Evolutionary conservation across 1,140 invertebrate genomes (phyloP), one percentile per base, ranked within the genome.

Genomic region (Drosophila baimaii): DNA sequence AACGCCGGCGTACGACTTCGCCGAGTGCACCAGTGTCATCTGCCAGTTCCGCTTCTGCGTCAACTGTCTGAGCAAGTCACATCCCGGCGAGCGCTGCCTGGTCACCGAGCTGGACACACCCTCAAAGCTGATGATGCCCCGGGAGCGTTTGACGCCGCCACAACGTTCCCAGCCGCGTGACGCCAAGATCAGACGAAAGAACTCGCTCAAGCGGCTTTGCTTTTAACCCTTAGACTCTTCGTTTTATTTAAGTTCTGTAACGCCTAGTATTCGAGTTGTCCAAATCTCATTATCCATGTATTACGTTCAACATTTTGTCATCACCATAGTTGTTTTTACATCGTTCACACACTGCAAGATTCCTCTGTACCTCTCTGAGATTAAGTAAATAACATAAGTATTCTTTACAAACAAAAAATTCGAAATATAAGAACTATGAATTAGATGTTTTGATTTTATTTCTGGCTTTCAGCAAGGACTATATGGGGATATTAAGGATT

Each of bases 81-180:
- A 89, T 89, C 84, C 84, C 0, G 84, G 84, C 25, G 57, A 65
- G 27, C 81, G 77, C 12, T 89, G 84, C 44, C 70, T 78, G 29
- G 85, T 89, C 63, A 84, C 80, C 31, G 84, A 89, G 8, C 61
- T 89, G 49, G 84, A 82, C 27, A 89, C 84, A 7, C 84, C 84
- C 19, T 89, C 84, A 1, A 89, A 89, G 31, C 51, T 89, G 0
- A 78, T 89, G 85, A 74, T 81, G 77, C 85, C 85, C n/a, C 51
- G 41, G 5, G 84, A 81, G 35, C 70, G 43, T 5, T 35, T 74
- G 21, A 89, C 84, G 13, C 84, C 84, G n/a, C 84, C 84, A 8
- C 80, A 62, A 8, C 57, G 27, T 23, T 29, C 49, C n/a, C 80
- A 89, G 17, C 83, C 62, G 21, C 61, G 56, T 29, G 81, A 89